Evolutionary conservation across 64 coral and sea anemone species (phyloP), one percentile per base, ranked within the genome.

Genomic region (Montipora efflorescens): DNA sequence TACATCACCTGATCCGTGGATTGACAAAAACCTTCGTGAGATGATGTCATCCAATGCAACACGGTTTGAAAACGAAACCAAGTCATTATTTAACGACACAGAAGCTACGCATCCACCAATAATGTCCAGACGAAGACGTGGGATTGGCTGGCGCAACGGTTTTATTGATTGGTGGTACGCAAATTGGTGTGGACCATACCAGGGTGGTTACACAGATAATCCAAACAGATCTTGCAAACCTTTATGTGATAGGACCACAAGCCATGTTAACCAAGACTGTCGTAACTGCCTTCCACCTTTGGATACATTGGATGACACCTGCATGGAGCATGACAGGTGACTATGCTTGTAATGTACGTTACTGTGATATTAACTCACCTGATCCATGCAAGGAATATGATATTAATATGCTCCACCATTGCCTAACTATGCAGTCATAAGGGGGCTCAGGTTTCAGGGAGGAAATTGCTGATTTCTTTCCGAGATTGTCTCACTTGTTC

Each of bases 321-420:
- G 89, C 50, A 91, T 91, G 89, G 89, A 91, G 59, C 89, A 91
- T 82, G 89, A 91, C 78, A 91, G 89, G 89, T 91, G 47, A 79
- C 16, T 59, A 36, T 36, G 0, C 36, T 36, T 36, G 36, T 36
- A 36, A 36, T 36, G 36, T 36, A 36, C 36, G 36, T 36, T 36
- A 36, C 36, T 36, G 36, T 2, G 36, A 36, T 36, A 36, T 36
- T 36, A 36, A 36, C 36, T 36, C 36, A 36, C 36, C 1, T 36
- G 36, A 36, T 2, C 36, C 36, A 36, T 36, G 36, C 36, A 36
- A 36, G 36, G 1, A 36, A 36, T 2, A 36, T 36, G 36, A 36
- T 2, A 36, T 36, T 36, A 36, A 36, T 36, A 36, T 2, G 36
- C 36, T 36, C 36, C 36, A 36, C 36, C 1, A 36, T 36, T 36